A percentile compares a stretch with the other conserved stretches of the same genome.
phyloP scores from a whole-genome alignment of 2,113 vertebrate species.

The Dendropsophus ebraccatus region DNA sequence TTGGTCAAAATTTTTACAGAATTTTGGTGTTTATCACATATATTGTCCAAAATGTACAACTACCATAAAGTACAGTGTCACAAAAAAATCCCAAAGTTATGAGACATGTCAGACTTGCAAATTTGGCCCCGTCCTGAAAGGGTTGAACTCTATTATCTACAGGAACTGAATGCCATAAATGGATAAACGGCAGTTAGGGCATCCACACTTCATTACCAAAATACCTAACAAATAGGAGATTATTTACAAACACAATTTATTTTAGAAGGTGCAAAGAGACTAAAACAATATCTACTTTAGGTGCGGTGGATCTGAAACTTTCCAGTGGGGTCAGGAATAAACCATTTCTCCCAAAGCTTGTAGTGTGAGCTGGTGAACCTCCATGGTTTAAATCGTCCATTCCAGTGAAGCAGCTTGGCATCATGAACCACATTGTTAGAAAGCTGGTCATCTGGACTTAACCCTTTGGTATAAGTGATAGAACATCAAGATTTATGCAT shows the following conservation, averaged over 20 bases:
- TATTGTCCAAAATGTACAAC: no score
- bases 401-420: conserved; percentile 93
- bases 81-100: no score
- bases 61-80: no score
- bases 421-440: conserved; percentile 83
- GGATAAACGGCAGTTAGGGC: background rate
- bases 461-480: conserved; percentile 74
- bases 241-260: conserved; percentile 2
- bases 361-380: conserved; percentile 83
- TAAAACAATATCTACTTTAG: conserved; percentile 5
- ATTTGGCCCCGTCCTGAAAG: no score
- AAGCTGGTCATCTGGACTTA: conserved; percentile 87
- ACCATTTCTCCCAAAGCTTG: conserved; percentile 94
- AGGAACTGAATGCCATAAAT: background rate
- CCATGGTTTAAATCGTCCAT: conserved; percentile 94
- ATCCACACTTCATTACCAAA: background rate
- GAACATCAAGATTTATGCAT: background rate
- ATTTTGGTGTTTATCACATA: no score
- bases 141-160: background rate
- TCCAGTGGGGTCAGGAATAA: conserved; percentile 89
- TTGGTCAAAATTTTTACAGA: no score
- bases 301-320: conserved; percentile 82
- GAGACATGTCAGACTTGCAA: no score
- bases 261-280: background rate
- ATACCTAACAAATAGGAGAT: background rate